phyloP scores from a whole-genome alignment of 1,140 invertebrate genomes.

The Ditylenchus dipsaci region DNA sequence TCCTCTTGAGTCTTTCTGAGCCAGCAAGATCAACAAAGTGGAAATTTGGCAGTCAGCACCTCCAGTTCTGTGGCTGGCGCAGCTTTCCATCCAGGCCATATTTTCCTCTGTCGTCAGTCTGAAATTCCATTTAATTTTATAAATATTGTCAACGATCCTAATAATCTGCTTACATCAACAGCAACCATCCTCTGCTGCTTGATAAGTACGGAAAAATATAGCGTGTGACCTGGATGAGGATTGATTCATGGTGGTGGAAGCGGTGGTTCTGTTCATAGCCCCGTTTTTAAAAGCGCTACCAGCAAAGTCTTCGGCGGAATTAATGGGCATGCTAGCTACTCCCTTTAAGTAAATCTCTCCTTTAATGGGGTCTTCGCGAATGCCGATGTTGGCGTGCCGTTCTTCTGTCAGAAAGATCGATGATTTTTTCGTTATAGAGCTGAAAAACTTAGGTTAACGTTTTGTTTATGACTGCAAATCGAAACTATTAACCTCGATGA shows the following conservation, averaged over 20 bases:
- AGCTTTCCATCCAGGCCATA: not conserved
- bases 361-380: slow-evolving; percentile 78
- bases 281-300: slow-evolving; percentile 43
- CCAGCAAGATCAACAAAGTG: slow-evolving; percentile 65
- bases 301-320: slow-evolving; percentile 33
- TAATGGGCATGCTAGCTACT: slow-evolving; percentile 69
- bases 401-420: slow-evolving; percentile 60
- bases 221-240: slow-evolving; percentile 91
- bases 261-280: slow-evolving; percentile 59
- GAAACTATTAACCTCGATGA: slow-evolving; percentile 59
- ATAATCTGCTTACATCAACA: slow-evolving; percentile 20
- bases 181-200: slow-evolving; percentile 35
- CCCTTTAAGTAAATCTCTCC: slow-evolving; percentile 85
- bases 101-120: slow-evolving; percentile 8
- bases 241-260: slow-evolving; percentile 89
- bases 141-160: not conserved
- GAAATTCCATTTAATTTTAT: slow-evolving; percentile 1
- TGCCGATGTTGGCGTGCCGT: slow-evolving; percentile 68
- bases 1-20: slow-evolving; percentile 63
- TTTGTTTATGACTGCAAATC: slow-evolving; percentile 7
- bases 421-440: slow-evolving; percentile 62
- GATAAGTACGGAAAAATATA: slow-evolving; percentile 69
- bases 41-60: slow-evolving; percentile 63
- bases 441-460: slow-evolving; percentile 49
- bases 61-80: slow-evolving; percentile 51